Percentiles rank a stretch among this genome's conserved stretches.
These are phyloP conservation scores for Semnornis frantzii DNA, from an alignment of 2,113 vertebrate species.

Conservation along the genomic window DNA sequence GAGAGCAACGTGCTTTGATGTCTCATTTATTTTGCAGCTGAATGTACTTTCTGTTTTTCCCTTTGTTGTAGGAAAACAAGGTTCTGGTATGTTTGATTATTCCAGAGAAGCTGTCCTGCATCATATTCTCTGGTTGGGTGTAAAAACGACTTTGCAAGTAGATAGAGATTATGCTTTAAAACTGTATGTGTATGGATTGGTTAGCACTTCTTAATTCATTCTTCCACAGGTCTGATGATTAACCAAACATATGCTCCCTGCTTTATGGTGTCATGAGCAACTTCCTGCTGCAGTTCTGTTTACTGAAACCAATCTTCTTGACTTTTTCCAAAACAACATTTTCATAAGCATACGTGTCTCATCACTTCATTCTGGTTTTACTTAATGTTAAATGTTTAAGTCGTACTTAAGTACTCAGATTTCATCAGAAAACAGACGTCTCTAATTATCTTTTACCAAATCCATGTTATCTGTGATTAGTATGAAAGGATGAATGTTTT, in stretches of 20 bases:
- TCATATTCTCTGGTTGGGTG: not conserved
- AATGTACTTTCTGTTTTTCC: slow-evolving; percentile 28
- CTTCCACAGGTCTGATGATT: not conserved
- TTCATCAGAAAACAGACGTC: not conserved
- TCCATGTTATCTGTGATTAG: slow-evolving; percentile 65
- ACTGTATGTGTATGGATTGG: not conserved
- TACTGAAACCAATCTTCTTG: slow-evolving; percentile 4
- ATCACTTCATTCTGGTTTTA: not conserved
- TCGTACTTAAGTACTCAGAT: not conserved
- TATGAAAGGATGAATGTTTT: slow-evolving; percentile 65
- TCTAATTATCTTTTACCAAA: slow-evolving; percentile 60
- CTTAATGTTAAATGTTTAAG: not conserved
- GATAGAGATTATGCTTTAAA: not conserved
- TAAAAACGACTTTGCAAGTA: not conserved
- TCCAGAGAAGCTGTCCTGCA: not conserved
- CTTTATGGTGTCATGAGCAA: slow-evolving; percentile 15
- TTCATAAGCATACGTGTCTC: not conserved
- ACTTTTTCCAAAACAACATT: not conserved
- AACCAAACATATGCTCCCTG: slow-evolving; percentile 38
- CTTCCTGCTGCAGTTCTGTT: slow-evolving; percentile 42
- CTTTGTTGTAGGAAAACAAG: slow-evolving; percentile 9
- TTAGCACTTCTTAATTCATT: slow-evolving; percentile 31
- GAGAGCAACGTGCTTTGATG: slow-evolving; percentile 27
- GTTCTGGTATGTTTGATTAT: slow-evolving; percentile 3
- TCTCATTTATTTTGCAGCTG: slow-evolving; percentile 56